Base-by-base conservation (phyloP, 1,140 invertebrate species). In the Plutomurus gul region DNA sequence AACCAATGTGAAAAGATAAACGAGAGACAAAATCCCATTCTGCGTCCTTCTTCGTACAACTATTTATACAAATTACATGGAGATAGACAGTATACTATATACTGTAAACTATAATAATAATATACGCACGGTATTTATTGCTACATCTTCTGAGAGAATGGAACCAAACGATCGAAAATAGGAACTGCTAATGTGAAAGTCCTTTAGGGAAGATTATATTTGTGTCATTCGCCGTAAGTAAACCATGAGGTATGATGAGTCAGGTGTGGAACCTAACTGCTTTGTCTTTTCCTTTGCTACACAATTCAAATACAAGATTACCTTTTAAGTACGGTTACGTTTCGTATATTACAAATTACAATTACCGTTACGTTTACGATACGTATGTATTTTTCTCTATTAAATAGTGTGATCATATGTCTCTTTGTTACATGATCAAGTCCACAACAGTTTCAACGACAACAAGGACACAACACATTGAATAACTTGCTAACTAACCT, bases 241-340 rank as follows among this genome's bases (percentile, higher is more conserved):
- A 49, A 51, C 7, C 4, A 6, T 11, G 3, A 51, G 25, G 7
- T 10, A 51, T 51, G 25, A 25, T 22, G 11, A 51, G 18, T 7
- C 20, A 18, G 25, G 3, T 22, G 47, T 51, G 11, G 47, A 51
- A 51, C 27, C 30, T 33, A 33, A 33, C 27, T 16, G 18, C n/a
- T n/a, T n/a, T 65, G 56, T 65, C 56, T 65, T 65, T 65, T 65
- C 18, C 56, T 16, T 65, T 65, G 56, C 56, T 65, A 65, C n/a
- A n/a, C 30, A 65, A 65, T 65, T 33, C 25, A 33, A 65, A 65
- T 65, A 33, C 27, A 30, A 65, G 30, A n/a, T n/a, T n/a, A n/a
- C n/a, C n/a, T n/a, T n/a, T n/a, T n/a, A n/a, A n/a, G n/a, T n/a
- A n/a, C n/a, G n/a, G n/a, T n/a, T n/a, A n/a, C n/a, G n/a, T n/a